Base-by-base conservation (phyloP, 2,113 vertebrate genomes). In the Percina caprodes region DNA sequence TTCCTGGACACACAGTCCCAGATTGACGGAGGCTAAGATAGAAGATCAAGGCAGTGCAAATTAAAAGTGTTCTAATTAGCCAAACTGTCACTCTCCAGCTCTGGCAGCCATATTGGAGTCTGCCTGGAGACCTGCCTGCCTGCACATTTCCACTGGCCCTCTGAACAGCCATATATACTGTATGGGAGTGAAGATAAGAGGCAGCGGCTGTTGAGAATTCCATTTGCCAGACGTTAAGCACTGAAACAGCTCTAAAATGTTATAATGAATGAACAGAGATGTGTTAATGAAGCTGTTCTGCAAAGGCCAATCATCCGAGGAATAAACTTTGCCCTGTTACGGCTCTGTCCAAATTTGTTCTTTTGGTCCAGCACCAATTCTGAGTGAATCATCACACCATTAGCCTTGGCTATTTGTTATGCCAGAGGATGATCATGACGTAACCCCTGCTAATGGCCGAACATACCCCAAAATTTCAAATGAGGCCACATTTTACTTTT, bases 31-130 rank as follows among this genome's bases (percentile, higher is more conserved):
- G 73, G 73, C 84, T 74, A 69, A 83, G 87, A 90, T 65, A 51
- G 73, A 86, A 86, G 85, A 91, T 92, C 83, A 85, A 85, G 79
- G 72, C 85, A 70, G 83, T 70, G 87, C 78, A 92, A 90, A 91
- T 91, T 80, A 89, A 90, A 89, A 83, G 81, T 54, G 74, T 73
- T 84, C 75, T 92, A 91, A 93, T 93, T 93, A 91, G 86, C 88
- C 80, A 70, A 62, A 84, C 87, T 88, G 92, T 90, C 92, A 88
- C 72, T 91, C 91, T 80, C 39, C 52, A 13, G 30, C 67, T 61
- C 66, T 63, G 85, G 86, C 79, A 82, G 87, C 79, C 82, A 88
- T 86, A 33, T 61, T 88, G 89, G 58, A 84, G 67, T 72, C 61
- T 59, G 85, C 65, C 81, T 59, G 80, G 73, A 83, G 66, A 83